Evolutionary conservation across 2,888 invertebrate genomes (phyloP), one percentile per base, ranked within the genome.

Genomic region (Aspidiotus destructor): DNA sequence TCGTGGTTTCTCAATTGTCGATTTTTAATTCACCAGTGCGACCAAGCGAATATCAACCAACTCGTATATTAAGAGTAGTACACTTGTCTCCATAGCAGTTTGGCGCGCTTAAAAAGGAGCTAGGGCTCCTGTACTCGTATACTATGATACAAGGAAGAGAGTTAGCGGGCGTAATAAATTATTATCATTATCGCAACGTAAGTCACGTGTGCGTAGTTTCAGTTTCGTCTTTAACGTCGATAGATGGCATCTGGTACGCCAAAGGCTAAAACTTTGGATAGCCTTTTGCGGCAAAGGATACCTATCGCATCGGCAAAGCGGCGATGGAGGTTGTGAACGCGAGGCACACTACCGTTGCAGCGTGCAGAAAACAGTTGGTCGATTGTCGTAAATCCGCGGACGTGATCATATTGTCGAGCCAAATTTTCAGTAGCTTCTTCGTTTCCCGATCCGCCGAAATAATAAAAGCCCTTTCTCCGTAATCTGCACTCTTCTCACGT

Each of bases 351-450:
- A 5, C 13, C 2, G 5, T 52, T 40, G 52, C 41, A 54, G 65
- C 16, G 42, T 44, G 65, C 57, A 58, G 67, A 58, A 67, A 67
- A 67, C 67, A 67, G 67, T 67, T 67, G 68, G 60, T 68, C 61
- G 60, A 68, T 68, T 61, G 68, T 68, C 68, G 68, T 68, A 68
- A 68, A 68, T 68, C 61, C 61, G 68, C 68, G 68, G 53, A 68
- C 68, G 68, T 68, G 68, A 68, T 68, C 68, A 54, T 61, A 60
- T 41, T 48, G 48, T 54, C 54, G 54, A 61, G 68, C 68, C 68
- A 68, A 68, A 68, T 52, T 67, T 68, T 68, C 58, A 44, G 44
- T 60, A 17, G 58, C 28, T 54, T 15, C 61, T 8, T 54, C 60
- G 42, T 52, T 58, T 58, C n/a, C 40, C 63, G 54, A 63, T 63